phyloP scores from a whole-genome alignment of 2,888 invertebrate species.

The Augochlorella aurata region DNA sequence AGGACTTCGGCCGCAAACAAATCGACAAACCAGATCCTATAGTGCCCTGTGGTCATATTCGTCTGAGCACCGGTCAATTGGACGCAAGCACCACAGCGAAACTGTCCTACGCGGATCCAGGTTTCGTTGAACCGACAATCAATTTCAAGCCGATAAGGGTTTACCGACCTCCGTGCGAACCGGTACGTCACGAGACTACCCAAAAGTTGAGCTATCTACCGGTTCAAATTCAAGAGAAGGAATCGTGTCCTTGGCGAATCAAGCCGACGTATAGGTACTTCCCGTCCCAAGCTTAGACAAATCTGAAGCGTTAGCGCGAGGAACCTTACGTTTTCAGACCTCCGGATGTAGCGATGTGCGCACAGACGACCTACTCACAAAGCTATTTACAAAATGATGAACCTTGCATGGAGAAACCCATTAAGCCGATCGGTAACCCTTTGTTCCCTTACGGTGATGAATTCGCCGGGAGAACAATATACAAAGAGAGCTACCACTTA shows the following conservation, averaged over 20 bases:
- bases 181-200: constrained; percentile 75
- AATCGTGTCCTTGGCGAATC: constrained; percentile 77
- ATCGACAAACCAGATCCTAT: constrained; percentile 71
- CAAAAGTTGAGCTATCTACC: constrained; percentile 80
- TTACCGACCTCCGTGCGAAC: constrained; percentile 73
- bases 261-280: constrained; percentile 74
- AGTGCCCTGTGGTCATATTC: constrained; percentile 75
- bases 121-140: constrained; percentile 66
- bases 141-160: constrained; percentile 76
- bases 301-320: background rate
- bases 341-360: constrained; percentile 73
- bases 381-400: constrained; percentile 73
- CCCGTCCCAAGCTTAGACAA: no score
- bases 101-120: constrained; percentile 75
- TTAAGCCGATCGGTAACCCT: constrained; percentile 58
- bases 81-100: constrained; percentile 73
- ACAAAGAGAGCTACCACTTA: constrained; percentile 73
- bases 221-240: constrained; percentile 70
- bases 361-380: constrained; percentile 77
- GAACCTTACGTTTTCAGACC: constrained; percentile 56
- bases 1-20: constrained; percentile 74
- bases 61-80: constrained; percentile 69
- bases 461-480: constrained; percentile 67
- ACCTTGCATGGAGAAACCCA: constrained; percentile 63
- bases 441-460: constrained; percentile 64